Base-by-base conservation (phyloP, 2,113 vertebrate species). In the Lucifuga dentata region DNA sequence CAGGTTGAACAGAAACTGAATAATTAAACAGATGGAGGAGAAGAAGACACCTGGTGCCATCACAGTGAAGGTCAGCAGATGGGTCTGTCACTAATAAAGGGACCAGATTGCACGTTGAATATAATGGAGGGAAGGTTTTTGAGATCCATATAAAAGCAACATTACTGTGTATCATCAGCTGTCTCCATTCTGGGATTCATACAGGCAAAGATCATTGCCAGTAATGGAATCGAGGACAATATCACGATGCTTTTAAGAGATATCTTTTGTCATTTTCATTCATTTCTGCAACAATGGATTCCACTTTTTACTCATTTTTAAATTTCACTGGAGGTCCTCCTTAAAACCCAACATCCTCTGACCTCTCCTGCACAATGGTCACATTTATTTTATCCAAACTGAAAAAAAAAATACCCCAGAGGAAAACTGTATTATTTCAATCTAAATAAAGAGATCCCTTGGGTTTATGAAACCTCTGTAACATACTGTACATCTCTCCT, bases 21-120 rank as follows among this genome's bases (percentile, higher is more conserved):
- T 88, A 83, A 91, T 90, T 81, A 80, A 89, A 79, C 80, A 89
- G 82, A 81, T 63, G 80, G 83, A 80, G 81, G 55, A 75, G 70
- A 35, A 63, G 63, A 66, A 80, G 80, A 81, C 90, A 89, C 81
- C 81, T 83, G 85, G 71, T 73, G 61, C 61, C 64, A 67, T 76
- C 76, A 29, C 36, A 49, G 50, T 70, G 82, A 89, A 86, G 86
- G 83, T 86, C 80, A 78, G 67, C 75, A 83, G 83, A 75, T 81
- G 75, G 73, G 20, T 66, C 62, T 69, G 63, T 50, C 55, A 26
- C 53, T 77, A 81, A 84, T 68, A 70, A 78, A 69, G 45, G 13
- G 21, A 61, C 15, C 70, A 72, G 60, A 70, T 45, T 83, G 66
- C 8, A 8, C 6, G 3, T 19, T 53, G 55, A 80, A 84, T 73